Conservation (phyloP, 1,140 invertebrate genomes). For the Drosophila tani region DNA sequence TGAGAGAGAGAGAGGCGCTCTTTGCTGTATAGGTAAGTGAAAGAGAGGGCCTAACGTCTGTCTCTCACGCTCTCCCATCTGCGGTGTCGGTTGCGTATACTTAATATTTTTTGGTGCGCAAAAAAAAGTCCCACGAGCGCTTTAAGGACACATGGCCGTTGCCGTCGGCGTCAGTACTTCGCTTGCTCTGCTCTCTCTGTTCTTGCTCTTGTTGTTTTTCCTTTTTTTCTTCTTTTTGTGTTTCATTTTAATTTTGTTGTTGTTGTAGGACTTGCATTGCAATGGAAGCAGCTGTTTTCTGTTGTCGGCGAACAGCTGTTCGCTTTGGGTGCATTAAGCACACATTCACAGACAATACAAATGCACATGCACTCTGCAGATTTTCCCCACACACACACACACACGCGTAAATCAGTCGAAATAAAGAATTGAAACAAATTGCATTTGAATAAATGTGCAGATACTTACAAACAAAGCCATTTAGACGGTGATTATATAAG, state of each 20-base stretch:
- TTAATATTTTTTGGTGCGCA: slow-evolving; percentile 71
- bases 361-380: slow-evolving; percentile 16
- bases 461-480: slow-evolving; percentile 80
- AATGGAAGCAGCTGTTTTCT: slow-evolving; percentile 54
- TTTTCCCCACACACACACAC: background rate
- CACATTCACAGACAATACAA: slow-evolving; percentile 5
- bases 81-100: slow-evolving; percentile 52
- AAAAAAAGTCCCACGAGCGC: slow-evolving; percentile 55
- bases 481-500: slow-evolving; percentile 78
- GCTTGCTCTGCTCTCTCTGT: slow-evolving; percentile 18
- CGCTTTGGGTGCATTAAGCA: slow-evolving; percentile 26
- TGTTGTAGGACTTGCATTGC: slow-evolving; percentile 43
- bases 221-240: slow-evolving; percentile 39
- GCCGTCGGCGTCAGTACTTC: slow-evolving; percentile 4
- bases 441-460: slow-evolving; percentile 40
- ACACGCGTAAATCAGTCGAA: slow-evolving; percentile 29
- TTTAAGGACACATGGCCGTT: slow-evolving; percentile 65
- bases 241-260: slow-evolving; percentile 22
- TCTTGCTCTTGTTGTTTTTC: slow-evolving; percentile 24
- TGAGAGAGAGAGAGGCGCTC: slow-evolving; percentile 6
- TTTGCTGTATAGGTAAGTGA: slow-evolving; percentile 9
- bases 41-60: slow-evolving; percentile 41
- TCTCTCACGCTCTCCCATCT: slow-evolving; percentile 12
- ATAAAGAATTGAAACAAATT: slow-evolving; percentile 66
- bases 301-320: slow-evolving; percentile 64